phyloP scores from a whole-genome alignment of 1,140 invertebrate species.

The Heliconius melpomene region DNA sequence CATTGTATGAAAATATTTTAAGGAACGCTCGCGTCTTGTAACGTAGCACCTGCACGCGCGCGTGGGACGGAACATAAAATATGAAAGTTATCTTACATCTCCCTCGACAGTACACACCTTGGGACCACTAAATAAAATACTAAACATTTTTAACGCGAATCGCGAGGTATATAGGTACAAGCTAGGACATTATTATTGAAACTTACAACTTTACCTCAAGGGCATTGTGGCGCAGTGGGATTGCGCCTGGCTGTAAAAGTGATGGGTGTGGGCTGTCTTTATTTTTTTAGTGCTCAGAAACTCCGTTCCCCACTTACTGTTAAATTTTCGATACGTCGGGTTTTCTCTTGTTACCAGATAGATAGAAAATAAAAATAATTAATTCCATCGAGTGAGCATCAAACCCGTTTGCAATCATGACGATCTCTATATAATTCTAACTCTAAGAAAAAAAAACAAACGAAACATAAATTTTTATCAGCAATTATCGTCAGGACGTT shows the following conservation, averaged over 20 bases:
- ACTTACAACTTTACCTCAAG: not conserved
- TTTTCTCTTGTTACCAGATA: too few species aligned
- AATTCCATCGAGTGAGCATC: too few species aligned
- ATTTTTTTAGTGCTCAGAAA: too few species aligned
- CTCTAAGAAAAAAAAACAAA: not conserved
- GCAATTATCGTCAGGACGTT: not conserved
- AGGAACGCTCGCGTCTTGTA: not conserved
- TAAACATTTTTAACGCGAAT: not conserved
- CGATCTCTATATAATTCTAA: not conserved
- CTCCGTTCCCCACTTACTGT: too few species aligned
- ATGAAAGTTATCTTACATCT: slow-evolving; percentile 9
- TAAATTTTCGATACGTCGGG: too few species aligned
- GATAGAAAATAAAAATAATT: too few species aligned
- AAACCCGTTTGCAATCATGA: too few species aligned
- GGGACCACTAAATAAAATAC: slow-evolving; percentile 5
- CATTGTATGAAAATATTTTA: not conserved
- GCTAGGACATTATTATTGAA: not conserved
- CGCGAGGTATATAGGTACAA: not conserved
- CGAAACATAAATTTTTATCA: not conserved
- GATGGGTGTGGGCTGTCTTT: too few species aligned
- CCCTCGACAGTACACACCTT: not conserved
- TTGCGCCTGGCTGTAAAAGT: too few species aligned
- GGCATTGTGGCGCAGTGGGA: not conserved
- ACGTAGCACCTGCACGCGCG: not conserved
- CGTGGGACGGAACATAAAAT: not conserved